phyloP scores from a whole-genome alignment of 2,888 invertebrate species.

The Cyclophora albipunctata region DNA sequence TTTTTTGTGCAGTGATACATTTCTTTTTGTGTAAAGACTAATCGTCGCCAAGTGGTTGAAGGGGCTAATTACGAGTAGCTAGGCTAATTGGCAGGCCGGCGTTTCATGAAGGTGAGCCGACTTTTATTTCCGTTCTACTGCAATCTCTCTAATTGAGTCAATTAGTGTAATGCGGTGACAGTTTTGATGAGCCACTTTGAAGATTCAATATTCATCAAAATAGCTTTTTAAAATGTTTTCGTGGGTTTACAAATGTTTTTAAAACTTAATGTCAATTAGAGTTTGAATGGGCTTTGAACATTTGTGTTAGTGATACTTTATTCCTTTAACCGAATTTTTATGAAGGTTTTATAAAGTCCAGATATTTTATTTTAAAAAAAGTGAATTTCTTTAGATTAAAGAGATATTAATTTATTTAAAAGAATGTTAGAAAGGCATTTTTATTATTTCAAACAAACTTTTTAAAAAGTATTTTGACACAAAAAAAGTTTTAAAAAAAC shows the following conservation, averaged over 20 bases:
- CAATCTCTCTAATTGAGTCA: constrained; percentile 75
- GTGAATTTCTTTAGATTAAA: too few species aligned
- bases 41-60: constrained; percentile 50
- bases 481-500: too few species aligned
- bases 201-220: constrained; percentile 42
- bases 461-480: too few species aligned
- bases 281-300: too few species aligned
- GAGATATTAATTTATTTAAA: too few species aligned
- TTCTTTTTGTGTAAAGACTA: constrained; percentile 50
- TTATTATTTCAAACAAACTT: too few species aligned
- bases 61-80: constrained; percentile 67
- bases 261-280: constrained; percentile 27
- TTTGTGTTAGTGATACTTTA: too few species aligned
- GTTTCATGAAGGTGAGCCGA: constrained; percentile 75
- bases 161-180: constrained; percentile 75
- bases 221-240: constrained; percentile 29
- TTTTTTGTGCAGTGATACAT: constrained; percentile 52
- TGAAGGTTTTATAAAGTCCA: too few species aligned
- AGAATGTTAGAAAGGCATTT: too few species aligned
- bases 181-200: constrained; percentile 68
- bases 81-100: constrained; percentile 71
- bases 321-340: too few species aligned
- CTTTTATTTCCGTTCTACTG: constrained; percentile 72
- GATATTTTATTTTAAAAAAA: too few species aligned
- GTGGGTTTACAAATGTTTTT: constrained; percentile 18